Base-by-base conservation (phyloP, 2,113 vertebrate species). In the Corythaeola cristata region DNA sequence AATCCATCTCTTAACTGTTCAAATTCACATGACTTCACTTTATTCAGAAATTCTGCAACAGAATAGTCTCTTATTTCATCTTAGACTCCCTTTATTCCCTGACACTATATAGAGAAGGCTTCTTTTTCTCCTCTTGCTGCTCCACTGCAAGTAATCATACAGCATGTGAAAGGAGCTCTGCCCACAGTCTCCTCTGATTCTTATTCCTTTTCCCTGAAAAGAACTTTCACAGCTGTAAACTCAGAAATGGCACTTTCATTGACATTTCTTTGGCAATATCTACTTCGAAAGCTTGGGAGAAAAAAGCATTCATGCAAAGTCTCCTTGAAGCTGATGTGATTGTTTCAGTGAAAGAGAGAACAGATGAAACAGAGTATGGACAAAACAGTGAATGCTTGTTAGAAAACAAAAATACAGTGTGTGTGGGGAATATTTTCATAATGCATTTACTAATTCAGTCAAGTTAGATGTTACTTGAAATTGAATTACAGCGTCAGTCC, bases 1-100 rank as follows among this genome's bases (percentile, higher is more conserved):
- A 94, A 96, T 96, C 95, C 87, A 53, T 94, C 81, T 92, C 87
- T 82, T 93, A 88, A 75, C 87, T 93, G 77, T 75, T 95, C 91
- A 72, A 52, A 88, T 94, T 95, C 95, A 93, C 96, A 94, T 60
- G 80, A 94, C 94, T 95, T 94, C 93, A 78, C 33, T 81, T 96
- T 95, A 92, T 95, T 95, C 77, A 95, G 84, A 92, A 92, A 78
- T 77, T 81, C 76, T 64, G 66, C 3, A 5, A 89, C 86, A 96
- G 95, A 97, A 91, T 45, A 94, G 80, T 52, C 86, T 85, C 47
- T 88, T 92, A 89, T 59, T 74, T 94, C 89, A 85, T 93, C 58
- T 85, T 76, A 78, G 69, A 60, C 80, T 89, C 74, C 27, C 49
- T 93, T 96, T 95, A 94, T 96, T 89, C 77, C 66, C 41, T 82